Evolutionary conservation across 2,113 vertebrate species (phyloP).

Genomic region (Mesoclemmys tuberculata): DNA sequence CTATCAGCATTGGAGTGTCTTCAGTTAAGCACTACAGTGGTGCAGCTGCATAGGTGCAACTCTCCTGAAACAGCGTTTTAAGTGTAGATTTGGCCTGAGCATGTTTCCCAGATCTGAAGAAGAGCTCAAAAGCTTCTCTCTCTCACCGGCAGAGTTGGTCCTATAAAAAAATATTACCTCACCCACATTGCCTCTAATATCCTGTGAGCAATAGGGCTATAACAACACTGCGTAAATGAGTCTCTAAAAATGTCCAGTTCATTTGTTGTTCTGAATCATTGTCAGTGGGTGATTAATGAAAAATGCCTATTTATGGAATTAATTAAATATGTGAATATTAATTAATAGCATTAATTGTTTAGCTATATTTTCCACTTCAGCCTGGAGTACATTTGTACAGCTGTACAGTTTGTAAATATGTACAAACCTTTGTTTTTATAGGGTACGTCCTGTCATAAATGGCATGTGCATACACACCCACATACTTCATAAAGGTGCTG

Average conservation of each 20-base stretch:
- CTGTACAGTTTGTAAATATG: neutral
- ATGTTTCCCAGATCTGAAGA: neutral
- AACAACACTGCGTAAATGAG: neutral
- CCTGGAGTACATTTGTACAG: neutral
- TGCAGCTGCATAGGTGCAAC: neutral
- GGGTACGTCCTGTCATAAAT: neutral
- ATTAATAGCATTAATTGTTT: neutral
- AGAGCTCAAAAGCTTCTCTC: neutral
- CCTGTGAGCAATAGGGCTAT: neutral
- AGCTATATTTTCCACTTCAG: neutral
- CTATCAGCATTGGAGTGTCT: neutral
- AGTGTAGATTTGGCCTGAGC: neutral
- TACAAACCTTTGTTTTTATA: neutral
- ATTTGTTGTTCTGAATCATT: neutral
- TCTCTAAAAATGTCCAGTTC: neutral
- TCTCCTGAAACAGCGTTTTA: neutral
- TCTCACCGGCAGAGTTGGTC: neutral
- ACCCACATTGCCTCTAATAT: neutral
- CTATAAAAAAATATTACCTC: neutral
- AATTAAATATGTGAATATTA: neutral
- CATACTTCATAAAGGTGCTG: neutral
- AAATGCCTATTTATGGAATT: neutral
- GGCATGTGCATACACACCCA: too few species aligned
- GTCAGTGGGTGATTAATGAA: neutral
- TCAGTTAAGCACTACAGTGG: neutral